Conservation (phyloP, 2,888 invertebrate genomes). For the Hypomecis atomaria region DNA sequence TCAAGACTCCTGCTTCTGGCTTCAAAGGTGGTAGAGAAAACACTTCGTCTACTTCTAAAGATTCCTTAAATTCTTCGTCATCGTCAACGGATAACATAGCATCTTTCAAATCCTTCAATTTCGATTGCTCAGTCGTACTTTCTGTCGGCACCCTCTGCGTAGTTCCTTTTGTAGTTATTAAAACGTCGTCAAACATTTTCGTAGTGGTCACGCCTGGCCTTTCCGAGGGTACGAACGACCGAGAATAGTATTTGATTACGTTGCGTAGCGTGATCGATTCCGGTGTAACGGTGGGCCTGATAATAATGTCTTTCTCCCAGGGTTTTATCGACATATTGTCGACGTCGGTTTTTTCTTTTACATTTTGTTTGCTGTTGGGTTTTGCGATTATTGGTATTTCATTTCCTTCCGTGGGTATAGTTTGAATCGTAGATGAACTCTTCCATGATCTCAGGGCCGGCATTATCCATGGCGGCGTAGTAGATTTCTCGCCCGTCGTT, state of each 20-base stretch:
- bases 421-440: conserved; percentile 65
- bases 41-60: conserved; percentile 77
- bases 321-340: conserved; percentile 70
- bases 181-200: conserved; percentile 69
- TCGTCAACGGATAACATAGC: conserved; percentile 75
- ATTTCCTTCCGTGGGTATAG: conserved; percentile 65
- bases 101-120: conserved; percentile 74
- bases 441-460: conserved; percentile 80
- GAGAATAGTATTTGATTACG: conserved; percentile 67
- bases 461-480: conserved; percentile 81
- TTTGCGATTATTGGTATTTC: conserved; percentile 64
- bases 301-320: conserved; percentile 75
- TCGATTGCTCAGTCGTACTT: conserved; percentile 59
- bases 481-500: conserved; percentile 57
- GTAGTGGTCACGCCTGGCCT: conserved; percentile 60
- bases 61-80: conserved; percentile 78
- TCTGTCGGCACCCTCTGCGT: conserved; percentile 60
- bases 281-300: conserved; percentile 69
- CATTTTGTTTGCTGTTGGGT: conserved; percentile 54
- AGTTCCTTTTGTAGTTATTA: conserved; percentile 70
- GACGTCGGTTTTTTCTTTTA: conserved; percentile 59
- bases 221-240: conserved; percentile 59
- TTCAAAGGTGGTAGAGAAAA: conserved; percentile 76
- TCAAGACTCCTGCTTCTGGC: conserved; percentile 60
- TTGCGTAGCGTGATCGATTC: conserved; percentile 67